Percentiles rank a stretch among this genome's conserved stretches.
Conservation (phyloP, 1,140 invertebrate species). For the Wasmannia auropunctata region DNA sequence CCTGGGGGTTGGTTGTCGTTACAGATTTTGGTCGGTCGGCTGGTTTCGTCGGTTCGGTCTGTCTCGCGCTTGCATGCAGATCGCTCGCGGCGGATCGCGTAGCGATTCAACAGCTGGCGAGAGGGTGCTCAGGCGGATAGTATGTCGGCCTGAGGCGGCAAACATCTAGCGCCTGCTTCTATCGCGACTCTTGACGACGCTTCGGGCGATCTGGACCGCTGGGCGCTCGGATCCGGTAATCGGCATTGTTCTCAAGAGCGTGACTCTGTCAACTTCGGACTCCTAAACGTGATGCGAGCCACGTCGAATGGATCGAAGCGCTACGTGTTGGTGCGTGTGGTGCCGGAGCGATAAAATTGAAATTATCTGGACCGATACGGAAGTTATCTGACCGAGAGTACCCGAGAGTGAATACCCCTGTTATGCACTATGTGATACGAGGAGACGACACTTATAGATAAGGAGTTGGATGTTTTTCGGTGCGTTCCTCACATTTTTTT, state of each 20-base stretch:
- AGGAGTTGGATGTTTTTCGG: slow-evolving; percentile 38
- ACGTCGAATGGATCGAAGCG: slow-evolving; percentile 42
- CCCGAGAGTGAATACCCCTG: background rate
- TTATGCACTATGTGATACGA: slow-evolving; percentile 38
- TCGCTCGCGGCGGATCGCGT: background rate
- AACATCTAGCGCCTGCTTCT: background rate
- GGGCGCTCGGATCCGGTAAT: background rate
- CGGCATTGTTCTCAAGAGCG: background rate
- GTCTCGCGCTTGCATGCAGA: background rate
- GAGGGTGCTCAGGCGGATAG: background rate
- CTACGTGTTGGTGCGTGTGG: slow-evolving; percentile 51
- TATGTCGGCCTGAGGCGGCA: background rate
- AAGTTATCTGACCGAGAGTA: slow-evolving; percentile 7
- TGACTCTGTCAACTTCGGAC: background rate
- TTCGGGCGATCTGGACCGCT: background rate
- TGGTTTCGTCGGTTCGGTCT: slow-evolving; percentile 1
- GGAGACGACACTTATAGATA: slow-evolving; percentile 7
- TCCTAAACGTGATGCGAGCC: slow-evolving; percentile 25
- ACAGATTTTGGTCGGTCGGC: slow-evolving; percentile 50
- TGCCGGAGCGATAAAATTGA: slow-evolving; percentile 27
- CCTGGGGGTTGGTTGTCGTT: slow-evolving; percentile 59
- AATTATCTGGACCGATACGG: slow-evolving; percentile 6
- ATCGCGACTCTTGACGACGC: background rate
- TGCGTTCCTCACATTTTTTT: slow-evolving; percentile 15
- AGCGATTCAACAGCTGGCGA: slow-evolving; percentile 32